phyloP scores from a whole-genome alignment of 2,797 vertebrate genomes.

The Halcyon smyrnensis region DNA sequence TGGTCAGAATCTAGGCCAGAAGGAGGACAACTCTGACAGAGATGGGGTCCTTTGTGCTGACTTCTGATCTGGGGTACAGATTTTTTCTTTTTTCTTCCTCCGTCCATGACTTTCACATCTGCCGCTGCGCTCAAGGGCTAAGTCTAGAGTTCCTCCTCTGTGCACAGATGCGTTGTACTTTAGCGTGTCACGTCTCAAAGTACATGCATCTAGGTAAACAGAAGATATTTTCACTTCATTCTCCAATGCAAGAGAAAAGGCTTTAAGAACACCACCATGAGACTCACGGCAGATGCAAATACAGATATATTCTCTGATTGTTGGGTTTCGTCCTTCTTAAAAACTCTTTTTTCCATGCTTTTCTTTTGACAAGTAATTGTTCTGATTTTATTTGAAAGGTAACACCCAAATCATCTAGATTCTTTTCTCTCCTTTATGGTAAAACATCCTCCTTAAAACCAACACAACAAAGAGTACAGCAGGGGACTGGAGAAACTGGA shows the following conservation, averaged over 20 bases:
- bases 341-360: not conserved
- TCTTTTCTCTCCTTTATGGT: not conserved
- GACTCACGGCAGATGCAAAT: not conserved
- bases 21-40: not conserved
- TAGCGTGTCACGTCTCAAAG: not conserved
- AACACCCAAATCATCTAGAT: not conserved
- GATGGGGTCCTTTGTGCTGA: not conserved
- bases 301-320: not conserved
- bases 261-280: not conserved
- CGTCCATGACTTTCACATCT: not conserved
- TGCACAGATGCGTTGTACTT: not conserved
- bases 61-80: not conserved
- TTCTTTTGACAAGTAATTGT: not conserved
- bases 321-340: not conserved
- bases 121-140: not conserved
- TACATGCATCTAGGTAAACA: not conserved
- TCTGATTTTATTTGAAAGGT: constrained; percentile 19
- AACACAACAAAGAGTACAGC: not conserved
- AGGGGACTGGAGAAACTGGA: not conserved
- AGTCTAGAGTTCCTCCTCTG: not conserved
- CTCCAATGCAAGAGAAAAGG: not conserved
- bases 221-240: not conserved
- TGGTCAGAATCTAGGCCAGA: not conserved
- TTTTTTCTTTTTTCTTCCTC: not conserved
- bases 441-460: not conserved